Percentiles rank a stretch among this genome's conserved stretches.
These are phyloP conservation scores for Peromyscus aztecus DNA, from an alignment of 2,797 vertebrate genomes.

Conservation along the genomic window DNA sequence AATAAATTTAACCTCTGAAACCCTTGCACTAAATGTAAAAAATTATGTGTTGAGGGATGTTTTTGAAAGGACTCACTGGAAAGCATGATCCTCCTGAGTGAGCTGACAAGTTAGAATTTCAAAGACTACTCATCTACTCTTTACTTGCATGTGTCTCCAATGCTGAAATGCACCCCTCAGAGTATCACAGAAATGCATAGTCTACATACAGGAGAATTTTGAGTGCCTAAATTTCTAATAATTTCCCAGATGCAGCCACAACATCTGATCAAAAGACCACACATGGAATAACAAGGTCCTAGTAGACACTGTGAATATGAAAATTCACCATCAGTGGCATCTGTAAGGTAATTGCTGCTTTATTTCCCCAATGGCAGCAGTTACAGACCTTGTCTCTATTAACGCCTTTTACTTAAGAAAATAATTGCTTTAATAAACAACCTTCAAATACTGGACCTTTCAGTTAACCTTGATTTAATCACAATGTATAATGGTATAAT, in stretches of 20 bases:
- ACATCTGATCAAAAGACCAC: neutral
- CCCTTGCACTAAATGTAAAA: constrained; percentile 21
- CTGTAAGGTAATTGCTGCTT: neutral
- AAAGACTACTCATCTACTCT: neutral
- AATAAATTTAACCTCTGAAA: neutral
- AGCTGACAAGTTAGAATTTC: neutral
- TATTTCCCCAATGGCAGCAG: constrained; percentile 15
- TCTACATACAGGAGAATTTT: neutral
- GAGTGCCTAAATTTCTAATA: constrained; percentile 23
- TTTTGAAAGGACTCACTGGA: neutral
- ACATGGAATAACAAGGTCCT: constrained; percentile 1
- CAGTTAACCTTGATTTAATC: constrained; percentile 59
- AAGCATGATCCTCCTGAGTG: neutral
- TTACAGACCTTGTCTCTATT: constrained; percentile 57
- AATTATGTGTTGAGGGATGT: neutral
- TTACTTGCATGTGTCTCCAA: neutral
- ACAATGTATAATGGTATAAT: constrained; percentile 57
- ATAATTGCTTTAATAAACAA: constrained; percentile 66
- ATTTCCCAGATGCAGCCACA: neutral
- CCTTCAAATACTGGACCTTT: constrained; percentile 56
- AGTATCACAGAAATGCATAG: neutral
- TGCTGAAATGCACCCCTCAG: neutral
- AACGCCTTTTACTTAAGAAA: constrained; percentile 64
- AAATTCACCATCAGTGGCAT: constrained; percentile 28
- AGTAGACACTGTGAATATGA: constrained; percentile 3